Conservation (phyloP, 2,113 vertebrate species). For the Balaenoptera acutorostrata region DNA sequence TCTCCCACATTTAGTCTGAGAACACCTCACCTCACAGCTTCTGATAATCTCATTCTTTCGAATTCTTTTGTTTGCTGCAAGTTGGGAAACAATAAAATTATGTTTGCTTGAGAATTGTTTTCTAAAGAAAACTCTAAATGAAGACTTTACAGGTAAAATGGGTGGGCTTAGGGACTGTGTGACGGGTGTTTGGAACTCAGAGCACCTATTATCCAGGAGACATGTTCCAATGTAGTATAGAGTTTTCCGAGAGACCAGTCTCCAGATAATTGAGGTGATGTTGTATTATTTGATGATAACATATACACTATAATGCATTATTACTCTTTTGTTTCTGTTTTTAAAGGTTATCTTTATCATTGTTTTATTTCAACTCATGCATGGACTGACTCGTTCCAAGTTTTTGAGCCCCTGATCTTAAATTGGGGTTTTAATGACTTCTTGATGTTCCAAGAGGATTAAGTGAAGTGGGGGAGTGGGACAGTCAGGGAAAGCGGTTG, state of each 20-base stretch:
- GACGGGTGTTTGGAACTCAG: neutral
- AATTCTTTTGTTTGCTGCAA: neutral
- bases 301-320: neutral
- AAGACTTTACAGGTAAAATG: neutral
- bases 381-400: neutral
- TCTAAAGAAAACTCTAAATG: neutral
- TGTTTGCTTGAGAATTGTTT: neutral
- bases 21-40: neutral
- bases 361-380: neutral
- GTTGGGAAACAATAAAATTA: neutral
- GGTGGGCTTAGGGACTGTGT: neutral
- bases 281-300: neutral
- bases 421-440: neutral
- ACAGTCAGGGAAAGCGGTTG: neutral
- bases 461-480: neutral
- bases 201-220: neutral
- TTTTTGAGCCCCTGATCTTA: neutral
- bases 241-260: neutral
- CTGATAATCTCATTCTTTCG: neutral
- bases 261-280: neutral
- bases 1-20: neutral
- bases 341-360: neutral
- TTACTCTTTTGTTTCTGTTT: neutral
- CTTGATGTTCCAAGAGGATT: neutral
- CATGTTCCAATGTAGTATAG: neutral